Base-by-base conservation (phyloP, 2,888 invertebrate species). In the Seladonia tumulorum region DNA sequence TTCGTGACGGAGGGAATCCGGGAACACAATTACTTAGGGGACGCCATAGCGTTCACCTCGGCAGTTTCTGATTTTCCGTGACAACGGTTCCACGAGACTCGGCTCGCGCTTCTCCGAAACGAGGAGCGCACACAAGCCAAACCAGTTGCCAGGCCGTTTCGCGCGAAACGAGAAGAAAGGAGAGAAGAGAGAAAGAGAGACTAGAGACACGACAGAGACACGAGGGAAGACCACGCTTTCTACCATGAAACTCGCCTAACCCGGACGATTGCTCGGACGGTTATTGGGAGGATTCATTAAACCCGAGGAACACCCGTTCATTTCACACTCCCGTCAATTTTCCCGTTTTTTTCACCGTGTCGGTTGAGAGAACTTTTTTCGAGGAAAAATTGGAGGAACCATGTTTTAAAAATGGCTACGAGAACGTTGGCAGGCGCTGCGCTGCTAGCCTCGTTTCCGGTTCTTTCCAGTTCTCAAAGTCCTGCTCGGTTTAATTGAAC, bases 121-220 rank as follows among this genome's bases (percentile, higher is more conserved):
- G 83, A 57, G 82, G 86, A 82, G 83, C 82, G 89, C 82, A 84
- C 68, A 78, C 87, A 73, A 87, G 88, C 86, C 88, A 86, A 88
- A 90, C 88, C 91, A 89, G 91, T 90, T 88, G 72, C 86, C 75
- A 81, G 85, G 76, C 75, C 71, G 85, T 78, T 91, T 88, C 91
- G 82, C 66, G 77, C 14, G 73, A 83, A 83, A 83, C 72, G 57
- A 72, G 35, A 35, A 35, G 16, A 35, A 16, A 18, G 76, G 53
- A 72, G 80, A 75, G 82, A 82, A 16, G 12, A 1, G 12, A 0
- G 18, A 35, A 1, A 35, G 29, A 66, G 1, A 18, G 77, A 77
- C 73, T 75, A 79, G 84, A 89, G 81, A 81, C 60, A 35, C 25
- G 79, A 86, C 86, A 35, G 72, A 35, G 72, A 79, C 71, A 63